Percentiles rank a stretch among this genome's conserved stretches.
phyloP scores from a whole-genome alignment of 2,113 vertebrate species.

The Labrus mixtus region DNA sequence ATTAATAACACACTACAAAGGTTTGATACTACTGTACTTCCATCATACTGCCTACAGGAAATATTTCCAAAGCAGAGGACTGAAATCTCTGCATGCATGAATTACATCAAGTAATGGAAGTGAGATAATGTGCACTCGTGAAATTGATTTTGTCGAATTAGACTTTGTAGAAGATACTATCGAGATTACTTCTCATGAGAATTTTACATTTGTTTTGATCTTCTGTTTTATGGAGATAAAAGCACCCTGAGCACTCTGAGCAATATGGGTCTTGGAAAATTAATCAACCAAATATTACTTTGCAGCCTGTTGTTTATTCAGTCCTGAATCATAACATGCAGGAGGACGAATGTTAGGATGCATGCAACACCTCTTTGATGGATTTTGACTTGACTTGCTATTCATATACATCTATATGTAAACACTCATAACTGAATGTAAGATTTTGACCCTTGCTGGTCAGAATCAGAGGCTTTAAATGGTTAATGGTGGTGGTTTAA shows the following conservation, averaged over 20 bases:
- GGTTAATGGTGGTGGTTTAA: no score
- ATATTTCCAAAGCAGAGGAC: slow-evolving; percentile 2
- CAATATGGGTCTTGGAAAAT: neutral
- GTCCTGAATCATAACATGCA: neutral
- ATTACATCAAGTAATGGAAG: slow-evolving; percentile 1
- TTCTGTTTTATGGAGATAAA: slow-evolving; percentile 24
- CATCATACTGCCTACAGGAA: neutral
- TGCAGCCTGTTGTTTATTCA: slow-evolving; percentile 6
- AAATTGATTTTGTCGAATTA: slow-evolving; percentile 50
- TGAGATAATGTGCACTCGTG: slow-evolving; percentile 5
- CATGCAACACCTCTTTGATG: neutral
- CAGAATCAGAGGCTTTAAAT: no score
- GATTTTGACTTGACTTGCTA: neutral
- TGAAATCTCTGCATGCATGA: slow-evolving; percentile 23
- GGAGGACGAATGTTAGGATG: neutral
- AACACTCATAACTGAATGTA: neutral
- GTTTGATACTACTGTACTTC: neutral
- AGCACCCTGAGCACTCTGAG: neutral
- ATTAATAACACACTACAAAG: neutral
- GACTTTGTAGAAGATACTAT: slow-evolving; percentile 28
- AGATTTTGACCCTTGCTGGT: neutral
- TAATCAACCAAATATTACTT: slow-evolving; percentile 3
- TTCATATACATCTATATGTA: neutral
- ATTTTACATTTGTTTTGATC: slow-evolving; percentile 13
- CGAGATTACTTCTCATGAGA: slow-evolving; percentile 2